Conservation (phyloP, 2,113 vertebrate genomes). For the Cynopterus brachyotis region DNA sequence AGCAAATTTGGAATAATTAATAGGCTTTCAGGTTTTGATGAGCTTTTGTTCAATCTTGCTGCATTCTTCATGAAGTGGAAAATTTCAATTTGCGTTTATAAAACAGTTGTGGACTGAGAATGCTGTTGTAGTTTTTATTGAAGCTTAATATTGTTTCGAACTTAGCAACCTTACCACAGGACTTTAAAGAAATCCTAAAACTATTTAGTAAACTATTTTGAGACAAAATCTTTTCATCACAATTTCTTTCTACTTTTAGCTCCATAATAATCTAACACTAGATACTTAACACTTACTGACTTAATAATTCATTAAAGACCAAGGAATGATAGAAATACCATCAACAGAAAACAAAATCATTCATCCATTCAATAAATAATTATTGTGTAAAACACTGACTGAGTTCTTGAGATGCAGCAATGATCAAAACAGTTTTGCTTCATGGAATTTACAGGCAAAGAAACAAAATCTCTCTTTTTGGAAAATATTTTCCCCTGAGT, state of each 20-base stretch:
- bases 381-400: background rate
- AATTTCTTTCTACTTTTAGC: background rate
- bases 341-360: background rate
- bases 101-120: background rate
- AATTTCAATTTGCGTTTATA: background rate
- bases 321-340: background rate
- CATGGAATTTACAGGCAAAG: background rate
- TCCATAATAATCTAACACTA: background rate
- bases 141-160: background rate
- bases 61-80: background rate
- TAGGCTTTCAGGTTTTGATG: background rate
- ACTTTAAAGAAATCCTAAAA: background rate
- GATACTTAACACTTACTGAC: conserved; percentile 1
- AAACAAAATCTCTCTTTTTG: background rate
- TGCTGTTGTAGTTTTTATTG: background rate
- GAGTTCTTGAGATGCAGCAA: background rate
- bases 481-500: background rate
- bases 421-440: background rate
- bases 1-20: background rate
- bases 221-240: background rate
- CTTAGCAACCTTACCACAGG: background rate
- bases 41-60: background rate
- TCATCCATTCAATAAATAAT: background rate
- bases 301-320: conserved; percentile 26
- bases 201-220: background rate